Evolutionary conservation across 1,140 invertebrate species (phyloP).

Genomic region (Ectropis grisescens): DNA sequence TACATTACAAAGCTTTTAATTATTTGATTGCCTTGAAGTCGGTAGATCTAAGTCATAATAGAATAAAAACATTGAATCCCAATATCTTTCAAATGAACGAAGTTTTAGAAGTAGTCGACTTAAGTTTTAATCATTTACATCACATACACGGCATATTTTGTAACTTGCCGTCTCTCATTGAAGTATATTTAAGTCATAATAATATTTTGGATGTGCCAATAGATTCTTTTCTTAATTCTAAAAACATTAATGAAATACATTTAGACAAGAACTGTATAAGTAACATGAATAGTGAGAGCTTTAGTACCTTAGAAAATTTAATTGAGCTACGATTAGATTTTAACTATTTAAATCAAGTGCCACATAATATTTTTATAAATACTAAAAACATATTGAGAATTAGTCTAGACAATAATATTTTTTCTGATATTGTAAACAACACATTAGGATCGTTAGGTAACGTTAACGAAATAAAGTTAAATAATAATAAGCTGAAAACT

Average conservation of each 20-base stretch:
- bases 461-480: conserved; percentile 42
- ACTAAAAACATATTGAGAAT: conserved; percentile 50
- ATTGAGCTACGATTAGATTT: conserved; percentile 52
- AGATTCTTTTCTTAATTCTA: conserved; percentile 86
- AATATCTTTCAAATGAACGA: conserved; percentile 83
- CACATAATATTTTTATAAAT: conserved; percentile 58
- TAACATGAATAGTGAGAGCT: conserved; percentile 61
- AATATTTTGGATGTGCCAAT: conserved; percentile 89
- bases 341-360: conserved; percentile 64
- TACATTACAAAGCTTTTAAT: conserved; percentile 84
- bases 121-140: conserved; percentile 92
- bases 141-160: conserved; percentile 86
- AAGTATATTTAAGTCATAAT: conserved; percentile 89
- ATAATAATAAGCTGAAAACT: conserved; percentile 47
- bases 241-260: conserved; percentile 61
- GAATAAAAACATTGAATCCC: conserved; percentile 83
- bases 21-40: conserved; percentile 83
- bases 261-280: conserved; percentile 60
- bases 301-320: conserved; percentile 56
- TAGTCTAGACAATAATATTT: conserved; percentile 64
- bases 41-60: conserved; percentile 89
- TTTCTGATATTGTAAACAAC: conserved; percentile 48
- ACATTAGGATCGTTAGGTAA: conserved; percentile 35
- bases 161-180: conserved; percentile 80
- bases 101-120: conserved; percentile 82